Evolutionary conservation across 2,113 vertebrate species (phyloP).

Genomic region (Saguinus midas): DNA sequence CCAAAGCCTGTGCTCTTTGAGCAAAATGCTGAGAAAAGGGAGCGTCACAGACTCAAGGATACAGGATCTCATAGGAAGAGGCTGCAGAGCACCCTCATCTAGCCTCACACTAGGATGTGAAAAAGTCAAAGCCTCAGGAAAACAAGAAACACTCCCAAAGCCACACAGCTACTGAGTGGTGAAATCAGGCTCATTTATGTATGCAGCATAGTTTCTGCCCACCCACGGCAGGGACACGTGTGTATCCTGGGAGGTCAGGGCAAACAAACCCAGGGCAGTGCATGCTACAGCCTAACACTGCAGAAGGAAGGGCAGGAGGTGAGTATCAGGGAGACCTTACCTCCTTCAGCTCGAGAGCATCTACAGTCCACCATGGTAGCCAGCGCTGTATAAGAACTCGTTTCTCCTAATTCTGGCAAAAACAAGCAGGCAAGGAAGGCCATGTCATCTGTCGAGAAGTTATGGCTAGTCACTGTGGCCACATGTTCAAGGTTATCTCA

Average conservation of each 20-base stretch:
- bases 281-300: too few relatives aligned
- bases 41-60: not conserved
- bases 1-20: not conserved
- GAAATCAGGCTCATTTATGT: not conserved
- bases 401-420: not conserved
- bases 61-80: not conserved
- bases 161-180: not conserved
- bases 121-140: not conserved
- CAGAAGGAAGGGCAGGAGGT: not conserved
- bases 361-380: not conserved
- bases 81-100: not conserved
- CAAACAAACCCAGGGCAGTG: rapidly evolving
- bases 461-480: not conserved
- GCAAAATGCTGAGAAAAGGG: not conserved
- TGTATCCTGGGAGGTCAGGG: not conserved
- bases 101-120: not conserved
- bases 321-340: not conserved
- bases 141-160: not conserved
- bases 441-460: not conserved
- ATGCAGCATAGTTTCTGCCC: not conserved
- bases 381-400: rapidly evolving
- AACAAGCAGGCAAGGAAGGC: not conserved
- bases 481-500: not conserved
- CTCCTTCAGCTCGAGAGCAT: not conserved
- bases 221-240: not conserved